Evolutionary conservation across 2,888 invertebrate genomes (phyloP).

Genomic region (Drosophila flavopinicola): DNA sequence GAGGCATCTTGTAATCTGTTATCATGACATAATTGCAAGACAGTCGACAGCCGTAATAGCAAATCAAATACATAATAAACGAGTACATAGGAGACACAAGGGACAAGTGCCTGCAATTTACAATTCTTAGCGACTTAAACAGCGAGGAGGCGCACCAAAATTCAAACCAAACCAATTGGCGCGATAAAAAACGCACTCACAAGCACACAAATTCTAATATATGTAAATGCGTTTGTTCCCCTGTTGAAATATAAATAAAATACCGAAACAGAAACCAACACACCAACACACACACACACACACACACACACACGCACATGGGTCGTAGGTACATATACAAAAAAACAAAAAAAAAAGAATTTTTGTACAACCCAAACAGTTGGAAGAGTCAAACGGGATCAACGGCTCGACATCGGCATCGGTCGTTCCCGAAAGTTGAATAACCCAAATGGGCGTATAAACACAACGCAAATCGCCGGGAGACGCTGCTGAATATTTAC

Average conservation of each 20-base stretch:
- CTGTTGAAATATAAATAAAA: constrained; percentile 58
- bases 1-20: not conserved
- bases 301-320: constrained; percentile 3
- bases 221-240: constrained; percentile 78
- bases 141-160: constrained; percentile 22
- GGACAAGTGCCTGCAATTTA: constrained; percentile 50
- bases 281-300: constrained; percentile 15
- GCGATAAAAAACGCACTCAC: constrained; percentile 46
- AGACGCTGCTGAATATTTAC: constrained; percentile 31
- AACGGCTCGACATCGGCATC: constrained; percentile 62
- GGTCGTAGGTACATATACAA: constrained; percentile 24
- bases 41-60: constrained; percentile 21
- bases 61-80: constrained; percentile 26
- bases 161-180: constrained; percentile 51
- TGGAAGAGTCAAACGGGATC: constrained; percentile 74
- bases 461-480: constrained; percentile 56
- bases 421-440: constrained; percentile 74
- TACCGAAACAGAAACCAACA: constrained; percentile 37
- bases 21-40: constrained; percentile 52
- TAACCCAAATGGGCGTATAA: constrained; percentile 78
- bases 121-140: constrained; percentile 58
- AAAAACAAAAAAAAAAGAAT: too few species aligned
- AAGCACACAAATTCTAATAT: constrained; percentile 50
- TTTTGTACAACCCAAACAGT: constrained; percentile 59
- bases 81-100: constrained; percentile 4